Percentiles rank a stretch among this genome's conserved stretches.
These are phyloP conservation scores for Agelas oroides DNA, from an alignment of 37 sponge, comb jelly and placozoan species.

Conservation along the genomic window DNA sequence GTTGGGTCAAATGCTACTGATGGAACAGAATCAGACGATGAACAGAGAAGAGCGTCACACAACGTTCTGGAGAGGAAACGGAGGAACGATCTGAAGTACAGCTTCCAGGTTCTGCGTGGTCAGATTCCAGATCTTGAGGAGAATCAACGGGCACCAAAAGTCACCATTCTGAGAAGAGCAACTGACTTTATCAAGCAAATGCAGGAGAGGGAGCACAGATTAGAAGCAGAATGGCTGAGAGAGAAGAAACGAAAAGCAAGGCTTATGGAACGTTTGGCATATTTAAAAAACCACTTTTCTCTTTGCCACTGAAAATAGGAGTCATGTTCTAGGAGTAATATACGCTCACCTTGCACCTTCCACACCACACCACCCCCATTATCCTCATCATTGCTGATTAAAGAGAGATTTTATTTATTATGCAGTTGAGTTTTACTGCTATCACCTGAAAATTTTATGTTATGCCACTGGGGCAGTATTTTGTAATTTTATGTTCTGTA, in stretches of 20 bases:
- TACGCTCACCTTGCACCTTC: too few relatives aligned
- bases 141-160: constrained; percentile 85
- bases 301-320: not conserved
- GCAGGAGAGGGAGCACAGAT: constrained; percentile 1
- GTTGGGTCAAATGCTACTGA: constrained; percentile 29
- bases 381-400: too few relatives aligned
- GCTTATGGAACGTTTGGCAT: constrained; percentile 40
- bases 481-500: too few relatives aligned
- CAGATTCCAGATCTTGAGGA: constrained; percentile 85
- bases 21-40: constrained; percentile 66
- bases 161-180: constrained; percentile 81
- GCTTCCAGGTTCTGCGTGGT: constrained; percentile 65
- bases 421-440: too few relatives aligned
- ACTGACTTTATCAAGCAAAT: constrained; percentile 62
- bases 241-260: constrained; percentile 51
- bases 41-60: constrained; percentile 76
- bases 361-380: too few relatives aligned
- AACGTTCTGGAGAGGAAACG: constrained; percentile 85
- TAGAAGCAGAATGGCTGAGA: constrained; percentile 3
- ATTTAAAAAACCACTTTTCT: not conserved
- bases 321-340: not conserved
- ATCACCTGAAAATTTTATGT: too few relatives aligned
- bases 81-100: constrained; percentile 81
- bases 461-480: too few relatives aligned
- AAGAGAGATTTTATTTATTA: too few relatives aligned